phyloP scores from a whole-genome alignment of 2,888 invertebrate species.

The Eupithecia vulgata region DNA sequence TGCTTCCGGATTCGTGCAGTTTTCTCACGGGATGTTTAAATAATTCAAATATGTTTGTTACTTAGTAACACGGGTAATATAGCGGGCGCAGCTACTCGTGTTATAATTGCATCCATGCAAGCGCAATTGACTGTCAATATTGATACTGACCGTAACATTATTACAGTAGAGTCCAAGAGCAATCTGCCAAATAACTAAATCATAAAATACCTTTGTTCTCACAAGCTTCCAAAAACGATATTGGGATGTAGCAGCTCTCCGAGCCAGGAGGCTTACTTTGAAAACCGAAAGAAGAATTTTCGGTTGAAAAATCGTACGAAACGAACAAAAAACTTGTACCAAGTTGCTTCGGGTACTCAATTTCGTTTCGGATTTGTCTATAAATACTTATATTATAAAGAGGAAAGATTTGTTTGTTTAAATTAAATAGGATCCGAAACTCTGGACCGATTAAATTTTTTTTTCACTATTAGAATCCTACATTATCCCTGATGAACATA shows the following conservation, averaged over 20 bases:
- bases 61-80: background rate
- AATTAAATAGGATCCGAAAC: no score
- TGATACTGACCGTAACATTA: background rate
- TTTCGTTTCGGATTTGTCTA: no score
- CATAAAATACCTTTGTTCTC: background rate
- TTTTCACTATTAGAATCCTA: no score
- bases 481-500: no score
- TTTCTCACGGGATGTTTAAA: background rate
- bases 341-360: background rate
- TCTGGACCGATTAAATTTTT: no score
- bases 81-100: background rate
- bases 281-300: background rate
- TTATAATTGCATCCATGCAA: background rate
- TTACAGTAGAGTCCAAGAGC: background rate
- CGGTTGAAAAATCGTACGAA: background rate
- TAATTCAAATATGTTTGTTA: background rate
- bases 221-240: background rate
- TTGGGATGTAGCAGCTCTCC: background rate
- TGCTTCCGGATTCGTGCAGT: background rate
- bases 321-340: background rate
- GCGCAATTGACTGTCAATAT: background rate
- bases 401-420: no score
- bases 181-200: conserved; percentile 3
- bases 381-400: no score
- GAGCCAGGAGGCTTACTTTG: background rate